phyloP scores from a whole-genome alignment of 2,113 vertebrate species.

The Zootoca vivipara region DNA sequence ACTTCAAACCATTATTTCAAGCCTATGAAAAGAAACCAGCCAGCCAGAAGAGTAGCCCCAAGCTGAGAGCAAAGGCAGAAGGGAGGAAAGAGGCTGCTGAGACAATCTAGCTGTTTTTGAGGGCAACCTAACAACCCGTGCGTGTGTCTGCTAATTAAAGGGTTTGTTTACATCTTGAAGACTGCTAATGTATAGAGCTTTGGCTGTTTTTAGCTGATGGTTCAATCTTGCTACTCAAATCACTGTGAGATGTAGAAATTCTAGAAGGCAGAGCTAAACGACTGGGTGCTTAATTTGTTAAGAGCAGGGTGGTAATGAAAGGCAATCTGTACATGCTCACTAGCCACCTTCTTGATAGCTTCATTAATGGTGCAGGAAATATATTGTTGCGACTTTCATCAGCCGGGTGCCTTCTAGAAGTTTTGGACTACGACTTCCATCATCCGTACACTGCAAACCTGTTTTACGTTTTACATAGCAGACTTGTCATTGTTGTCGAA shows the following conservation, averaged over 20 bases:
- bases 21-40: background rate
- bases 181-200: background rate
- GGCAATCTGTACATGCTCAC: background rate
- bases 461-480: no score
- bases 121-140: background rate
- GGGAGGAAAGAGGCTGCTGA: background rate
- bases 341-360: background rate
- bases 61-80: background rate
- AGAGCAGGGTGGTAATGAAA: background rate
- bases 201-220: background rate
- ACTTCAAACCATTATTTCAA: background rate
- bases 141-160: background rate
- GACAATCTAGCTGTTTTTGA: background rate
- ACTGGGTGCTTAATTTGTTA: background rate
- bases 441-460: no score
- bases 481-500: no score
- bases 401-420: no score
- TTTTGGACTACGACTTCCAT: no score
- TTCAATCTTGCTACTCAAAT: background rate
- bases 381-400: no score
- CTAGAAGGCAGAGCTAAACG: background rate
- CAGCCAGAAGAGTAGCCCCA: background rate
- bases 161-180: background rate
- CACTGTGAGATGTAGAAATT: no score
- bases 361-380: no score